phyloP scores from a whole-genome alignment of 1,140 invertebrate genomes.

The Magallana angulata region DNA sequence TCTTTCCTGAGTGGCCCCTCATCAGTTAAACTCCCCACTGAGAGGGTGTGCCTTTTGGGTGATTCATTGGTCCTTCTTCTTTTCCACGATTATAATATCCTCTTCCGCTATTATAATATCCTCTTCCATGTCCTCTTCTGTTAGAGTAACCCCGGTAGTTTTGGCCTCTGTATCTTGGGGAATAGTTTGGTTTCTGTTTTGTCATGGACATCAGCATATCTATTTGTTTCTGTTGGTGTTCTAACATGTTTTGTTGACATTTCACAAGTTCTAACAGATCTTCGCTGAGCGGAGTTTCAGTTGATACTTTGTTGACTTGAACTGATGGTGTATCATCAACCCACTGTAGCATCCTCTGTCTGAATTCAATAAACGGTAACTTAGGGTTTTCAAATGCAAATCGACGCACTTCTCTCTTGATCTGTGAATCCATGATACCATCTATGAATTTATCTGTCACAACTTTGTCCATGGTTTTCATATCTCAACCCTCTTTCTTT shows the following conservation, averaged over 20 bases:
- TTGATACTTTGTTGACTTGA: background rate
- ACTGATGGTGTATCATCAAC: background rate
- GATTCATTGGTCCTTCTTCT: background rate
- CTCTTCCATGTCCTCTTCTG: background rate
- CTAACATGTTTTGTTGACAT: background rate
- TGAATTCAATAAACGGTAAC: slow-evolving; percentile 30
- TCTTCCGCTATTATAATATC: background rate
- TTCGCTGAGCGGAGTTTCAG: background rate
- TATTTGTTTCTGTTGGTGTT: slow-evolving; percentile 25
- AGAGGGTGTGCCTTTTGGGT: slow-evolving; percentile 37
- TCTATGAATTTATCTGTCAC: slow-evolving; percentile 18
- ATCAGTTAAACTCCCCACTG: slow-evolving; percentile 37
- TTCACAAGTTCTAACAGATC: background rate
- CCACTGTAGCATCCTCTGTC: background rate
- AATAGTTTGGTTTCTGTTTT: background rate
- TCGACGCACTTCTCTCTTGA: slow-evolving; percentile 21
- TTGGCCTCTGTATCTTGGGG: background rate
- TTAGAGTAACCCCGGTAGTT: background rate
- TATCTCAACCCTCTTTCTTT: background rate
- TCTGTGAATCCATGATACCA: background rate
- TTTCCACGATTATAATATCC: background rate
- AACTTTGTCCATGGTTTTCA: background rate
- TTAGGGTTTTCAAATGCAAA: background rate
- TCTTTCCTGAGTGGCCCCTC: slow-evolving; percentile 2
- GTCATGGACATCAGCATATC: background rate